phyloP scores from a whole-genome alignment of 2,113 vertebrate genomes.

The Miniopterus natalensis region DNA sequence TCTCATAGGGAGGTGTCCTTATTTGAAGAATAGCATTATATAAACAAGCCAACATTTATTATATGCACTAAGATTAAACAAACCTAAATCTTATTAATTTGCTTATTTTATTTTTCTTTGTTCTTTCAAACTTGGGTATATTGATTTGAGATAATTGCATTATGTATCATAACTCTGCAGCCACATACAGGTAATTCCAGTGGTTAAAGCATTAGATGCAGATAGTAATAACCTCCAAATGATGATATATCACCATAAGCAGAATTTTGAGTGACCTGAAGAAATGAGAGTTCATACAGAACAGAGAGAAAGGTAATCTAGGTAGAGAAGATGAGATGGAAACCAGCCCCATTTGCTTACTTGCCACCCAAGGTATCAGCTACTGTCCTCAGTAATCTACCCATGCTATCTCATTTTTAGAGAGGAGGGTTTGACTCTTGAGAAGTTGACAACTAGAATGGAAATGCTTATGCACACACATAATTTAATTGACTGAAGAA shows the following conservation, averaged over 20 bases:
- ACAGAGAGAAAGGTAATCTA: slow-evolving; percentile 9
- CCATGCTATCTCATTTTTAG: neutral
- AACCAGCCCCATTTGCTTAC: neutral
- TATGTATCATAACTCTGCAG: neutral
- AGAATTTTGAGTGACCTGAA: slow-evolving; percentile 25
- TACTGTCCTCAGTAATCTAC: neutral
- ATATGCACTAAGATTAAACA: neutral
- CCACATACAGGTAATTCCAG: neutral
- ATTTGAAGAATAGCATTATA: neutral
- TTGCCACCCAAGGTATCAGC: neutral
- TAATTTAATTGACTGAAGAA: neutral
- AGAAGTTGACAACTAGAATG: neutral
- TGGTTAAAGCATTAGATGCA: neutral
- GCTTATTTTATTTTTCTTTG: neutral
- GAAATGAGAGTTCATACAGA: neutral
- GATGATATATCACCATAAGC: too few relatives aligned
- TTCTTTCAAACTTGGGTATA: neutral
- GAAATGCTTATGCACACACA: neutral
- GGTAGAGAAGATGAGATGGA: neutral
- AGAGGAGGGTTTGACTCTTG: neutral
- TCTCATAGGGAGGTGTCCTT: neutral
- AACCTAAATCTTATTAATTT: slow-evolving; percentile 50
- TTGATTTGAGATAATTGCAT: neutral
- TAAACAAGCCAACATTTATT: slow-evolving; percentile 8
- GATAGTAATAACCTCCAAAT: neutral